Percentiles rank a stretch among this genome's conserved stretches.
Conservation (phyloP, 1,140 invertebrate species). For the Drosophila nasuta region DNA sequence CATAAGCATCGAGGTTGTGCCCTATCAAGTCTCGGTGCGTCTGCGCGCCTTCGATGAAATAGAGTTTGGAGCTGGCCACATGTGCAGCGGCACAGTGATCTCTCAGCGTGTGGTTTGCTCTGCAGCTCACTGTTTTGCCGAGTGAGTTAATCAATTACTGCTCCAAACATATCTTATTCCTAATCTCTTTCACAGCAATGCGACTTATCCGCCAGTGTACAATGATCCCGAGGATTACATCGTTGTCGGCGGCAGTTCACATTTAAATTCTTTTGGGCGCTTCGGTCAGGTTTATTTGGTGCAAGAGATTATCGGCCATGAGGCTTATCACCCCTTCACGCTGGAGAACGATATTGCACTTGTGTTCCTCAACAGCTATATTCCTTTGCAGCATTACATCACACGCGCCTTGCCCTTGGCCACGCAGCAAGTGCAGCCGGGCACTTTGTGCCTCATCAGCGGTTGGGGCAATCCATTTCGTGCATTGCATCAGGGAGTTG, state of each 20-base stretch:
- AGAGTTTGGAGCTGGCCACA: slow-evolving; percentile 41
- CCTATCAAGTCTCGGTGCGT: slow-evolving; percentile 59
- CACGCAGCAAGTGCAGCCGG: neutral
- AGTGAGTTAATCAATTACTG: slow-evolving; percentile 38
- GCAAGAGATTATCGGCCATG: slow-evolving; percentile 47
- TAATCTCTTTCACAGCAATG: slow-evolving; percentile 29
- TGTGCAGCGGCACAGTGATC: slow-evolving; percentile 61
- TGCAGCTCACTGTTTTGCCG: slow-evolving; percentile 64
- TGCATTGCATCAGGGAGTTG: slow-evolving; percentile 36
- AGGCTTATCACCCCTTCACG: slow-evolving; percentile 11
- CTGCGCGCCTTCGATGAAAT: slow-evolving; percentile 30
- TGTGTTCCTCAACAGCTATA: slow-evolving; percentile 50
- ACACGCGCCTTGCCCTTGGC: slow-evolving; percentile 19
- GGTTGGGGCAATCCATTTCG: slow-evolving; percentile 58
- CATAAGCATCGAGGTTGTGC: slow-evolving; percentile 39
- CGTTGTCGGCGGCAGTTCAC: slow-evolving; percentile 47
- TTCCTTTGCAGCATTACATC: slow-evolving; percentile 14
- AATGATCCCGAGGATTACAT: slow-evolving; percentile 26
- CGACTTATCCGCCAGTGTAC: neutral
- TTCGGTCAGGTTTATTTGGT: slow-evolving; percentile 42
- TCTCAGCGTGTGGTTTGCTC: slow-evolving; percentile 55
- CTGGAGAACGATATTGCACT: slow-evolving; percentile 65
- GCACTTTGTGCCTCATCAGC: slow-evolving; percentile 52
- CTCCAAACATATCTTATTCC: neutral
- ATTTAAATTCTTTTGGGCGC: neutral